Evolutionary conservation across 2,113 vertebrate genomes (phyloP), one percentile per base, ranked within the genome.

Genomic region (Odobenus rosmarus): DNA sequence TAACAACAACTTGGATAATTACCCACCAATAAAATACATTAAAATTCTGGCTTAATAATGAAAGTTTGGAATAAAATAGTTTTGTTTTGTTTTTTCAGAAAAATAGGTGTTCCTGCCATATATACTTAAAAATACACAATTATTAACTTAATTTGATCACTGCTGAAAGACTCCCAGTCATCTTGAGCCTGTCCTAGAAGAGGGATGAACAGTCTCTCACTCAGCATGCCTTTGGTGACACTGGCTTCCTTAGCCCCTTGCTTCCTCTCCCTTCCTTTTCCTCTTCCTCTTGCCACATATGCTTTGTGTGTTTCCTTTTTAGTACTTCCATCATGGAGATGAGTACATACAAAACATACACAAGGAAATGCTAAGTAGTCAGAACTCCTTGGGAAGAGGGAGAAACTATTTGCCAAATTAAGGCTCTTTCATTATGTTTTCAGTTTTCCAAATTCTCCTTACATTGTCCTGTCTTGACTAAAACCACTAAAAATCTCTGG

Each of bases 31-130:
- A 88, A 93, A 97, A 91, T 53, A 11, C 42, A 92, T 90, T 33
- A 46, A 86, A 97, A 92, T 83, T 76, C 15, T 82, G 26, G 51
- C 39, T 97, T 81, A 91, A 87, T 59, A 93, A 79, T 76, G 61
- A 96, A 95, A 94, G 33, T 13, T 31, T 79, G 21, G 10, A 46
- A 24, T 88, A 84, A 51, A 93, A 95, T 53, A 72, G 26, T 13
- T 88, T 77, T 51, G 2, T 46, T 87, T 86, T 72, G 46, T 46
- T 46, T 87, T 86, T 72, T 61, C 67, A 93, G n/a, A 57, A 69
- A 76, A 62, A 55, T 28, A 84, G 15, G 19, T 39, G 71, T 74
- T 88, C 14, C 49, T 86, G 3, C 12, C 28, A 39, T 81, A 18
- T 76, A 14, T 28, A n/a, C 28, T 57, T 87, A 42, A 86, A 93